phyloP scores from a whole-genome alignment of 2,797 vertebrate species.

The Pipistrellus kuhlii region DNA sequence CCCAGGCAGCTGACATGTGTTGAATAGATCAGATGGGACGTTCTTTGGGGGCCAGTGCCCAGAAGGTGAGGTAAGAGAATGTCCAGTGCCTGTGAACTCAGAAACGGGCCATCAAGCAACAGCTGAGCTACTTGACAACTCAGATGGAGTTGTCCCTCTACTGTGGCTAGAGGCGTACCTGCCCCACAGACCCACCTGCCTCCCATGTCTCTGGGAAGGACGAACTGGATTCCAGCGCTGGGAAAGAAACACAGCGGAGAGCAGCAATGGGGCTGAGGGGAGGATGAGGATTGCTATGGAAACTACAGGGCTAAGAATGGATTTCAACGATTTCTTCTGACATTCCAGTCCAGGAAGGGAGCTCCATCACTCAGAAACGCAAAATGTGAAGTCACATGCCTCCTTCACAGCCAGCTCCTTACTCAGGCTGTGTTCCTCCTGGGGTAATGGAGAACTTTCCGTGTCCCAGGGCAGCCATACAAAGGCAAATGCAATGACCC shows the following conservation, averaged over 20 bases:
- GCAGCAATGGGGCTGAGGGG: not conserved
- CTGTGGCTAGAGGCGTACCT: not conserved
- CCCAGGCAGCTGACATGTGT: not conserved
- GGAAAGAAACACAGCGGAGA: not conserved
- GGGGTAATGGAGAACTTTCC: not conserved
- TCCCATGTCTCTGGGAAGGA: not conserved
- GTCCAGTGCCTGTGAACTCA: not conserved
- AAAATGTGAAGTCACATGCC: not conserved
- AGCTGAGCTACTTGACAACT: not conserved
- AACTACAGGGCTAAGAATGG: not conserved
- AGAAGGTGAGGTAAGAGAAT: not conserved
- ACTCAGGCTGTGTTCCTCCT: not conserved
- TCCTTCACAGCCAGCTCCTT: not conserved
- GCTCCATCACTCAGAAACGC: not conserved
- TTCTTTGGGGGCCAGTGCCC: not conserved
- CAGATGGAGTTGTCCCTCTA: not conserved
- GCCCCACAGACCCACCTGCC: not conserved
- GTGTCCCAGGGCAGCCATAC: not conserved
- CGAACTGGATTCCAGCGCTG: not conserved
- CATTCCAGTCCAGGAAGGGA: not conserved
- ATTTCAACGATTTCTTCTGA: not conserved
- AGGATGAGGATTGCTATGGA: not conserved
- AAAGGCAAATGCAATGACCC: not conserved
- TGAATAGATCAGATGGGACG: not conserved
- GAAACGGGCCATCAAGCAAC: not conserved